Base-by-base conservation (phyloP, 2,113 vertebrate genomes). In the Genyomyrus donnyi region DNA sequence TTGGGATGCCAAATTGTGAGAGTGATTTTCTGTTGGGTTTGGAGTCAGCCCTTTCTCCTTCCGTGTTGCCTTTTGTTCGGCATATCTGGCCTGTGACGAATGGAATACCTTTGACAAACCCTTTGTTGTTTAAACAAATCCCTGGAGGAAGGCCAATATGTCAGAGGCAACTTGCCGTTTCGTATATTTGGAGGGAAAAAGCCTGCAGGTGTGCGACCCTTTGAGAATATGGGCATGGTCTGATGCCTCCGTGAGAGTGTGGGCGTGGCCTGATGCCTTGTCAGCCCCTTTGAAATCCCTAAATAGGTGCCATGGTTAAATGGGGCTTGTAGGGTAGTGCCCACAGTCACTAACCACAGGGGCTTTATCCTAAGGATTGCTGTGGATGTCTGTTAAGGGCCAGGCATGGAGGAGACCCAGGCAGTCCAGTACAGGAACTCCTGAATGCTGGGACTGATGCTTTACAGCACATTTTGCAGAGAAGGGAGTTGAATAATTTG, bases 51-150 rank as follows among this genome's bases (percentile, higher is more conserved):
- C 84, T 50, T 87, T 56, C 49, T 35, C 56, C n/a, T 27, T 21
- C 53, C 1, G 6, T 17, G 50, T 86, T 9, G 31, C 27, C 85
- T 35, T 85, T 87, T 87, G 50, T 87, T 87, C 19, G 50, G 31
- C 31, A 31, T 53, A 52, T 87, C 50, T 87, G 85, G 85, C 27
- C 31, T 87, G 85, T 87, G 85, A 56, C 50, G 39, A 87, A 87
- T 42, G 85, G 50, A 52, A 39, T 87, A 87, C 49, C 85, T 87
- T 27, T 56, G 27, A 56, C 85, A 53, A 87, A 35, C 85, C 13
- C 31, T 56, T 56, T 87, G n/a, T 87, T 87, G 4, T 27, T 87
- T 35, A 87, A 35, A 87, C 31, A 87, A 52, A 52, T 87, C 85
- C 50, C 85, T 1, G 27, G 31, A 27, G 85, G 13, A 53, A 87